Conservation (phyloP, 2,113 vertebrate species). For the Xenopus tropicalis region UCB_Xtro_10.0 CM004451.2:29440001-29440500, state of each 20-base stretch:
- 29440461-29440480: no score
- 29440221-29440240: constrained; percentile 26
- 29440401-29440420: no score
- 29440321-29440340: no score
- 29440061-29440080: constrained; percentile 1
- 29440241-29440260: constrained; percentile 37
- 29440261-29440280: no score
- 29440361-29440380: no score
- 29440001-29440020: neutral
- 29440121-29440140: constrained; percentile 29
- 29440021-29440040: constrained; percentile 26
- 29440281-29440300: no score
- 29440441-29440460: no score
- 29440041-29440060: constrained; percentile 25
- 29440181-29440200: constrained; percentile 36
- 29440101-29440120: constrained; percentile 41
- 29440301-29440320: no score
- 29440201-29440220: constrained; percentile 30
- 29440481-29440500: no score
- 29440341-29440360: no score
- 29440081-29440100: constrained; percentile 48
- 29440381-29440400: no score
- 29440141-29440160: constrained; percentile 39
- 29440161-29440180: constrained; percentile 27
- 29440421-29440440: no score